Conservation (phyloP, 2,888 invertebrate species). For the Oligia latruncula region DNA sequence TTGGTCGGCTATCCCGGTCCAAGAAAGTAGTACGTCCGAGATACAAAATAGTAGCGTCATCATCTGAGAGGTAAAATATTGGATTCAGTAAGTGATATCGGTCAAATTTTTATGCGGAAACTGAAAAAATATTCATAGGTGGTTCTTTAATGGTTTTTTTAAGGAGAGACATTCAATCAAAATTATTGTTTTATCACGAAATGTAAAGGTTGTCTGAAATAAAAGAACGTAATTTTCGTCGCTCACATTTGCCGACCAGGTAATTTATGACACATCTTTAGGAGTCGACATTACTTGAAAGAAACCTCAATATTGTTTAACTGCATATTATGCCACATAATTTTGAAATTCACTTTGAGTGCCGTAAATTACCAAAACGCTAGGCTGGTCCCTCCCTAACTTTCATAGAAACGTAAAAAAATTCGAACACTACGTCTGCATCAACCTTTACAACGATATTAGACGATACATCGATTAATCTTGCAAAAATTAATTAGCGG, state of each 20-base stretch:
- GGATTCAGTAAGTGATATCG: constrained; percentile 58
- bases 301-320: background rate
- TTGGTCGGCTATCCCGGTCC: constrained; percentile 75
- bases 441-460: constrained; percentile 50
- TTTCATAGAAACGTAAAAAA: background rate
- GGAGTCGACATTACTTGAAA: background rate
- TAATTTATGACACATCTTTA: background rate
- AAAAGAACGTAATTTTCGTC: background rate
- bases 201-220: background rate
- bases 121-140: constrained; percentile 7
- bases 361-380: background rate
- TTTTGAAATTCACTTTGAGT: background rate
- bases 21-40: constrained; percentile 80
- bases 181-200: background rate
- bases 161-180: background rate
- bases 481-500: constrained; percentile 68
- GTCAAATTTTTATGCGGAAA: constrained; percentile 39
- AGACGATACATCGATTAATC: constrained; percentile 67
- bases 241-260: background rate
- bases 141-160: background rate
- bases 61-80: constrained; percentile 74
- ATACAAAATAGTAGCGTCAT: constrained; percentile 80
- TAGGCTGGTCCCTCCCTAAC: background rate
- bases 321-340: background rate
- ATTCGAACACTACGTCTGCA: constrained; percentile 21